Evolutionary conservation across 2,113 vertebrate species (phyloP).

Genomic region (Pomatorhinus ruficollis): DNA sequence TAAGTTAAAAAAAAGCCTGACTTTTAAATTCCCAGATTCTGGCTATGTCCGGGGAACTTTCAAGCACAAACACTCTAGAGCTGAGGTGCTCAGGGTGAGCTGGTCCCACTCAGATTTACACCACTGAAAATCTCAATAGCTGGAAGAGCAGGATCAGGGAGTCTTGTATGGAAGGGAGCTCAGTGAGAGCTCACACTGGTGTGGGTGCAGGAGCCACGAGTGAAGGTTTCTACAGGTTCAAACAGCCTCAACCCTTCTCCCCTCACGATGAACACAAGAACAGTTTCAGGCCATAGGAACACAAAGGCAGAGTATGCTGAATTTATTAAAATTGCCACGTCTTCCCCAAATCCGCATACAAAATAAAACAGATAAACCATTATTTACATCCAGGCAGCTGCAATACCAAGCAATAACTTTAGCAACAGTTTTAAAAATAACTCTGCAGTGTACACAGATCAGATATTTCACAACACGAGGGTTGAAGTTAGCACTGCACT

Average conservation of each 20-base stretch:
- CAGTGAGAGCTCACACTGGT: background rate
- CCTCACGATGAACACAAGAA: background rate
- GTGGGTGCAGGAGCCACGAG: background rate
- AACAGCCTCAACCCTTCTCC: background rate
- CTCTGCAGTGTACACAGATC: slow-evolving; percentile 12
- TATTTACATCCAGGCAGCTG: slow-evolving; percentile 71
- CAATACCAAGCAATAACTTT: slow-evolving; percentile 46
- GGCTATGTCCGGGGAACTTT: background rate
- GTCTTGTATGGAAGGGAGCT: fast-evolving
- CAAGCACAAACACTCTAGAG: background rate
- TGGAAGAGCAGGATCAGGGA: background rate
- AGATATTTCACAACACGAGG: slow-evolving; percentile 53
- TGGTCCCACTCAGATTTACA: background rate
- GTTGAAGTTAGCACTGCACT: slow-evolving; percentile 1
- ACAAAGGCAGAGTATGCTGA: slow-evolving; percentile 50
- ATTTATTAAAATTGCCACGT: slow-evolving; percentile 68
- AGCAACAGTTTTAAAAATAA: slow-evolving; percentile 64
- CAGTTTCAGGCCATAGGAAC: slow-evolving; percentile 28
- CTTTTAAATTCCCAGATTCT: background rate
- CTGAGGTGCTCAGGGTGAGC: fast-evolving
- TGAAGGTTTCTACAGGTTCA: fast-evolving
- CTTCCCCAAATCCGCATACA: slow-evolving; percentile 64
- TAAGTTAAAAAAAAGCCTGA: background rate
- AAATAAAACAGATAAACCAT: slow-evolving; percentile 75
- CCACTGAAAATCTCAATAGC: background rate